Evolutionary conservation across 2,113 vertebrate species (phyloP), one percentile per base, ranked within the genome.

Genomic region (Mugil cephalus): DNA sequence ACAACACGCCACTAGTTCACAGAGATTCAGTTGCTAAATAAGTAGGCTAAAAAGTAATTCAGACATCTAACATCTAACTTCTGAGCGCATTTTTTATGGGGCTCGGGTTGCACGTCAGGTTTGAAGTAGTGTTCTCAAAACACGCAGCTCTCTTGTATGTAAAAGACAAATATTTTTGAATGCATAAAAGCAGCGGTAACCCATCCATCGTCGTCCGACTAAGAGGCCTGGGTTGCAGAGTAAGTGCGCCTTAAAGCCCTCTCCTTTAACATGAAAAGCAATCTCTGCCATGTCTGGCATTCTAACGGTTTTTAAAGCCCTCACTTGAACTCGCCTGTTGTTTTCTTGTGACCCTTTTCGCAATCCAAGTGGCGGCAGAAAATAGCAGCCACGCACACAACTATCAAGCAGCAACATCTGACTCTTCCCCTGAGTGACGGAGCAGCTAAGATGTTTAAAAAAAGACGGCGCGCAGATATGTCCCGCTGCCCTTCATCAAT

Each of bases 321-420:
- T 35, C 54, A 85, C 70, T 79, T 78, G 62, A 89, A 69, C 18
- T 24, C 19, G 30, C 15, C 46, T 40, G 69, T 70, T 76, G 66
- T 78, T 85, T 85, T 87, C 74, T 78, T 84, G 11, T 50, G 63
- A 71, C 62, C 42, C 43, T 35, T 62, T 73, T 55, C 19, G 1
- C 60, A 87, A 74, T 42, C 39, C 36, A 86, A 70, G 39, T 7
- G 35, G 24, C 68, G 36, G 50, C 45, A 79, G 24, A 80, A 81
- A 65, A 88, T 66, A 78, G 52, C 35, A 67, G 50, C 60, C 39
- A n/a, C 60, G n/a, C n/a, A 36, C 1, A n/a, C 24, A 79, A 62
- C 59, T 14, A 46, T 65, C 35, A 70, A 39, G 50, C 51, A 50
- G 42, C 76, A 43, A 76, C 74, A 39, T 80, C 36, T 70, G 18